Percentiles rank a stretch among this genome's conserved stretches.
Conservation (phyloP, 23 tunicate species). For the Corella eumyota region DNA sequence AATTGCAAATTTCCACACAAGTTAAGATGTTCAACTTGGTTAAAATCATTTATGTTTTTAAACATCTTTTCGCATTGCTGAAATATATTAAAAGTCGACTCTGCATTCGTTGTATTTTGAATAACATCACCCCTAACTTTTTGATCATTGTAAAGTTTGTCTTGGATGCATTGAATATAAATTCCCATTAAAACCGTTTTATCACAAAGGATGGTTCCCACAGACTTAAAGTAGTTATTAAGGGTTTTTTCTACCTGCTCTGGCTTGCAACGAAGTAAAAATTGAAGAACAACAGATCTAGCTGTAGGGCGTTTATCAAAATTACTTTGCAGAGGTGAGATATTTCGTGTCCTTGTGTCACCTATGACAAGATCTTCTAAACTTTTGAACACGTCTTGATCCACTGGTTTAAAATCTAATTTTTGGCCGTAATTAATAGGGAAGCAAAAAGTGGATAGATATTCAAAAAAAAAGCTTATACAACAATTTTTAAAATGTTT, state of each 20-base stretch:
- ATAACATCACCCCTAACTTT: too few relatives aligned
- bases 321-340: conserved; percentile 1
- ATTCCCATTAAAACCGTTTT: conserved; percentile 14
- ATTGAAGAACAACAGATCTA: conserved; percentile 35
- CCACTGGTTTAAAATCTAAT: conserved; percentile 1
- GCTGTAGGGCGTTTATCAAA: conserved; percentile 17
- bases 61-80: background rate
- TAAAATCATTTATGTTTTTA: background rate
- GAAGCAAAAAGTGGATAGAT: conserved; percentile 30
- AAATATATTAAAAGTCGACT: background rate
- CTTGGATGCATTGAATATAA: conserved; percentile 20
- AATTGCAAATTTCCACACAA: too few relatives aligned
- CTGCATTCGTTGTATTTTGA: too few relatives aligned
- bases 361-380: conserved; percentile 24
- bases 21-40: conserved; percentile 16
- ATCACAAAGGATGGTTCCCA: conserved; percentile 1
- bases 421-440: background rate
- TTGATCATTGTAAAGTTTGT: conserved; percentile 8
- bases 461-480: conserved; percentile 56
- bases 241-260: conserved; percentile 11
- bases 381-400: conserved; percentile 4
- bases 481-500: conserved; percentile 13
- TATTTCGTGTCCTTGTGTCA: conserved; percentile 13
- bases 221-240: conserved; percentile 7
- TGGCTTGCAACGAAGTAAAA: conserved; percentile 21